Conservation (phyloP, 2,113 vertebrate species). For the Bagarius yarrelli region DNA sequence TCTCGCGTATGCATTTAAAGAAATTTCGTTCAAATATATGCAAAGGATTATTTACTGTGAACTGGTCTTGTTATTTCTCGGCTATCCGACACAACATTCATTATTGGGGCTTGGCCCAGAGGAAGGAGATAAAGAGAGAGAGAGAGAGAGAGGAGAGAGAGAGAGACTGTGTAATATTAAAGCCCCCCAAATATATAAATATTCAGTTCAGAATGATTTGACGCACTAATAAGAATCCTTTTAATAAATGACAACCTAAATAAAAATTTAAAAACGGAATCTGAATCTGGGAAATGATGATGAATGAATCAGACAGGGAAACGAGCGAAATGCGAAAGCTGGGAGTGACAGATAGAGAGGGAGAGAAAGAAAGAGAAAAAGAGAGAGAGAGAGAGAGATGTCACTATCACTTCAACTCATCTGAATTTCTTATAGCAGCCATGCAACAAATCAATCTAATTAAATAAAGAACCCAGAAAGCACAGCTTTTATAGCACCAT, state of each 20-base stretch:
- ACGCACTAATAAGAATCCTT: slow-evolving; percentile 81
- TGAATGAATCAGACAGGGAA: slow-evolving; percentile 70
- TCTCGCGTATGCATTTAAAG: slow-evolving; percentile 71
- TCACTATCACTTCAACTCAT: slow-evolving; percentile 72
- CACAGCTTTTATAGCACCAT: slow-evolving; percentile 62
- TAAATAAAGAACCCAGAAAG: slow-evolving; percentile 69
- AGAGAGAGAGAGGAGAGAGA: not conserved
- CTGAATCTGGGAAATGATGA: slow-evolving; percentile 76
- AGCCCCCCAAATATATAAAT: slow-evolving; percentile 80
- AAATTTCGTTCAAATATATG: slow-evolving; percentile 76
- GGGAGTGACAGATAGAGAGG: slow-evolving; percentile 45
- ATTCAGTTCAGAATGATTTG: slow-evolving; percentile 80
- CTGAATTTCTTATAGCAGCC: slow-evolving; percentile 69
- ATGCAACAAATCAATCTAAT: slow-evolving; percentile 70
- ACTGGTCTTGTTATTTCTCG: slow-evolving; percentile 73
- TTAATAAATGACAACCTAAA: slow-evolving; percentile 82
- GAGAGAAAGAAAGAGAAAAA: slow-evolving; percentile 45
- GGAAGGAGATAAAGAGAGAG: slow-evolving; percentile 62
- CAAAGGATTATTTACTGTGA: slow-evolving; percentile 79
- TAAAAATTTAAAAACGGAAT: slow-evolving; percentile 75
- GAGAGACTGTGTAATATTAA: slow-evolving; percentile 75
- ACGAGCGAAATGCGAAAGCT: slow-evolving; percentile 38
- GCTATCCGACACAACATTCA: slow-evolving; percentile 74
- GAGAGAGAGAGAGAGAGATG: slow-evolving; percentile 50
- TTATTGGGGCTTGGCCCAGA: slow-evolving; percentile 71